Percentiles rank a stretch among this genome's conserved stretches.
phyloP scores from a whole-genome alignment of 2,888 invertebrate species.

The Amphiduros pacificus region DNA sequence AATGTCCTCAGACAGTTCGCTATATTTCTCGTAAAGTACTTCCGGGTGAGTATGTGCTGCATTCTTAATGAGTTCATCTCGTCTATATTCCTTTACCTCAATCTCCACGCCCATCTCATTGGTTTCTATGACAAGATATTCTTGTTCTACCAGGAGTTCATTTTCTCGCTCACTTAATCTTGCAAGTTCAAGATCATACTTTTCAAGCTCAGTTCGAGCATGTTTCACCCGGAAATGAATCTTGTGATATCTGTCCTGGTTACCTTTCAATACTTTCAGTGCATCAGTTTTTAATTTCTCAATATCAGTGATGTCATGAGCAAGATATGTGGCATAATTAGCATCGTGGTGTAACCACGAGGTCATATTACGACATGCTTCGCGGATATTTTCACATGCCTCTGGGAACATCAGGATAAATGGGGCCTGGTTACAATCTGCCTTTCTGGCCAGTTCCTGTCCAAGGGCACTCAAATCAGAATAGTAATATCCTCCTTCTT shows the following conservation, averaged over 20 bases:
- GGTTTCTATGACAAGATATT: conserved; percentile 29
- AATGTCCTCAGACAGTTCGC: conserved; percentile 41
- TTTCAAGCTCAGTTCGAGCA: conserved; percentile 37
- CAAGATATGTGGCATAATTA: conserved; percentile 42
- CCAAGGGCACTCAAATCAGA: conserved; percentile 37
- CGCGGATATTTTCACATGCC: conserved; percentile 42
- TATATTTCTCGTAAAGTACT: conserved; percentile 36
- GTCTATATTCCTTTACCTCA: conserved; percentile 40
- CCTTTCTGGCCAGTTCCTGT: conserved; percentile 36
- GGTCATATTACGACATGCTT: conserved; percentile 38
- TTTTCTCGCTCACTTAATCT: conserved; percentile 37
- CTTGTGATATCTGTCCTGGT: conserved; percentile 41
- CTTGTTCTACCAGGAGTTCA: conserved; percentile 24
- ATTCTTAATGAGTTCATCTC: conserved; percentile 23
- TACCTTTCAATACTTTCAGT: conserved; percentile 35
- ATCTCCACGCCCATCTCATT: conserved; percentile 43
- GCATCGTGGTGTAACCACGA: conserved; percentile 49
- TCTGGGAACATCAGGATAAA: conserved; percentile 49
- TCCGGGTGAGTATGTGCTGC: conserved; percentile 9
- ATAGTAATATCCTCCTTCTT: conserved; percentile 33
- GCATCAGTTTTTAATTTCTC: conserved; percentile 40
- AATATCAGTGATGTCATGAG: conserved; percentile 42
- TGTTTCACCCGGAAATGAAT: conserved; percentile 41
- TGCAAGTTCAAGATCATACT: conserved; percentile 34
- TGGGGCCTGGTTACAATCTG: conserved; percentile 41